Percentiles rank a stretch among this genome's conserved stretches.
Evolutionary conservation across 2,888 invertebrate genomes (phyloP).

Genomic region (Papilio demoleus): DNA sequence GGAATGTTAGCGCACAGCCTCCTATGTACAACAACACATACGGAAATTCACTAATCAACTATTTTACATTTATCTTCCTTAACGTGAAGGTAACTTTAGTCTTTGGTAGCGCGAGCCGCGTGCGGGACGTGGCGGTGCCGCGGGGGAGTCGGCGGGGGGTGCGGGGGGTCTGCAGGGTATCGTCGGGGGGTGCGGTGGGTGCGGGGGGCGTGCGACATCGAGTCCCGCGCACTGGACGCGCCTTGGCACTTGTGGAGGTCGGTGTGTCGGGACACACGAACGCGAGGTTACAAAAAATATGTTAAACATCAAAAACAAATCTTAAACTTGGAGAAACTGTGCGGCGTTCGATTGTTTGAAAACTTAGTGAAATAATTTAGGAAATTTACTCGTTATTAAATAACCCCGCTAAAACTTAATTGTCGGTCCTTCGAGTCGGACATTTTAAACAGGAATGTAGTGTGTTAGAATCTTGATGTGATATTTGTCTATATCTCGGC

Average conservation of each 20-base stretch:
- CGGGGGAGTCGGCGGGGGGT: conserved; percentile 42
- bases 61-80: conserved; percentile 74
- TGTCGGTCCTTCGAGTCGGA: conserved; percentile 11
- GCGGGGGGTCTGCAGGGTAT: conserved; percentile 11
- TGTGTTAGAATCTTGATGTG: background rate
- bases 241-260: conserved; percentile 44
- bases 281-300: background rate
- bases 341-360: background rate
- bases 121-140: conserved; percentile 48
- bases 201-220: background rate
- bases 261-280: conserved; percentile 37
- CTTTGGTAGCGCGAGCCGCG: conserved; percentile 79
- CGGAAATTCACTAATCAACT: conserved; percentile 69
- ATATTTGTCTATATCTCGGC: background rate
- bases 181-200: conserved; percentile 42
- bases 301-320: background rate
- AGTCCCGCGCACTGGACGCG: conserved; percentile 32
- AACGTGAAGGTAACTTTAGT: conserved; percentile 80
- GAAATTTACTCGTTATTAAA: background rate
- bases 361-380: background rate
- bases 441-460: background rate
- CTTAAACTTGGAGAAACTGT: background rate
- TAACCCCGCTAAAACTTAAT: background rate
- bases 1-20: conserved; percentile 66
- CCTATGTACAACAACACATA: conserved; percentile 71